phyloP scores from a whole-genome alignment of 2,888 invertebrate genomes.

The Sericinus montela region DNA sequence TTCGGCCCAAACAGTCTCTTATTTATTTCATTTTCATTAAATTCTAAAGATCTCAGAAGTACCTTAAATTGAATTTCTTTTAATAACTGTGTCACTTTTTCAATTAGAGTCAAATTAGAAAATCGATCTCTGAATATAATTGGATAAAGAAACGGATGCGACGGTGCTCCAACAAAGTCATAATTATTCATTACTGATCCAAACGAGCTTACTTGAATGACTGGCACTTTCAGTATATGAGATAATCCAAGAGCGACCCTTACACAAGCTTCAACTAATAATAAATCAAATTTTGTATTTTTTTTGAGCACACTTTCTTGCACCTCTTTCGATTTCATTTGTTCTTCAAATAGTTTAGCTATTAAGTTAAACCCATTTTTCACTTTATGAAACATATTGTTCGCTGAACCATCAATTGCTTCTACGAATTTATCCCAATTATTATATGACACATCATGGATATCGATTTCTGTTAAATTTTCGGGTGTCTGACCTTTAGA shows the following conservation, averaged over 20 bases:
- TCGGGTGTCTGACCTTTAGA: slow-evolving; percentile 21
- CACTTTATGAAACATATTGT: neutral
- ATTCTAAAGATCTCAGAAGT: slow-evolving; percentile 9
- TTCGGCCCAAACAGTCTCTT: slow-evolving; percentile 28
- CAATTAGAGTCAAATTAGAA: slow-evolving; percentile 32
- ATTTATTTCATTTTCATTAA: slow-evolving; percentile 23
- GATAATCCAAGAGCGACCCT: slow-evolving; percentile 24
- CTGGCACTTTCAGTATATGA: slow-evolving; percentile 31
- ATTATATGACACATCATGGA: slow-evolving; percentile 22
- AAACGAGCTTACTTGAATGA: slow-evolving; percentile 33
- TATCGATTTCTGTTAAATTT: slow-evolving; percentile 40
- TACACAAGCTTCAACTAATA: slow-evolving; percentile 26
- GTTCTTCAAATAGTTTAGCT: slow-evolving; percentile 21
- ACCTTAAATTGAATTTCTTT: slow-evolving; percentile 12
- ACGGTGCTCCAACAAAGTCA: slow-evolving; percentile 27
- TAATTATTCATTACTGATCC: slow-evolving; percentile 16
- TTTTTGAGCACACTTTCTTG: slow-evolving; percentile 19
- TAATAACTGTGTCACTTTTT: slow-evolving; percentile 32
- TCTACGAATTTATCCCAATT: slow-evolving; percentile 4
- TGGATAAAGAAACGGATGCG: slow-evolving; percentile 34
- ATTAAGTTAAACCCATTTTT: neutral
- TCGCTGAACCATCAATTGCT: neutral
- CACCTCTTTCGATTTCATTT: slow-evolving; percentile 19
- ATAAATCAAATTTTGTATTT: slow-evolving; percentile 25
- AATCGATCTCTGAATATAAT: slow-evolving; percentile 19